Evolutionary conservation across 2,888 invertebrate genomes (phyloP).

Genomic region (Drosophila parthenogenetica): DNA sequence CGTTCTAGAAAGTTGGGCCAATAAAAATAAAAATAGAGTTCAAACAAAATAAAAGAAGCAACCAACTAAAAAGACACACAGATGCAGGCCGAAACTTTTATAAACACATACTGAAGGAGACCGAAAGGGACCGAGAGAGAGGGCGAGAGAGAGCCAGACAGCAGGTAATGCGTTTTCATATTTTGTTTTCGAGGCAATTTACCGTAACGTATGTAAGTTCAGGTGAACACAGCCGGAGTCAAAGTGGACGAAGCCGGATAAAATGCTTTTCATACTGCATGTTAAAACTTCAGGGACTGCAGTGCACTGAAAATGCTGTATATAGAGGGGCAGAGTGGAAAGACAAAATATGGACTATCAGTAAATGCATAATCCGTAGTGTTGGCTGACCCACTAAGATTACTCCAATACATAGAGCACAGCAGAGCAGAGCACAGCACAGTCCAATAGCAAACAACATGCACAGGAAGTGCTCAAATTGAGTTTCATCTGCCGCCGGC

Average conservation of each 20-base stretch:
- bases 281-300: neutral
- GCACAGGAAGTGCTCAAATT: slow-evolving; percentile 23
- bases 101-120: slow-evolving; percentile 13
- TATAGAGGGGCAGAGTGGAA: neutral
- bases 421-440: slow-evolving; percentile 1
- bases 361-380: slow-evolving; percentile 32
- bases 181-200: slow-evolving; percentile 56
- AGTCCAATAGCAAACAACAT: neutral
- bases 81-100: slow-evolving; percentile 63
- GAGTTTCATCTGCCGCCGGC: slow-evolving; percentile 21
- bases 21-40: slow-evolving; percentile 76
- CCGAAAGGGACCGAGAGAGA: neutral
- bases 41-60: slow-evolving; percentile 60
- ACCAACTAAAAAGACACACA: slow-evolving; percentile 47
- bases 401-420: slow-evolving; percentile 2
- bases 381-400: slow-evolving; percentile 49
- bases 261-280: slow-evolving; percentile 19
- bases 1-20: slow-evolving; percentile 70
- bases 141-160: neutral
- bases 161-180: slow-evolving; percentile 60
- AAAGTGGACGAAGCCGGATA: slow-evolving; percentile 22
- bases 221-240: slow-evolving; percentile 41
- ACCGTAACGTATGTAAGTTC: slow-evolving; percentile 47
- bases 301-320: neutral
- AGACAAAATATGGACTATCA: slow-evolving; percentile 9